These are phyloP conservation scores for Leguminivora glycinivorella DNA, from an alignment of 1,140 invertebrate species.

Conservation along the genomic window DNA sequence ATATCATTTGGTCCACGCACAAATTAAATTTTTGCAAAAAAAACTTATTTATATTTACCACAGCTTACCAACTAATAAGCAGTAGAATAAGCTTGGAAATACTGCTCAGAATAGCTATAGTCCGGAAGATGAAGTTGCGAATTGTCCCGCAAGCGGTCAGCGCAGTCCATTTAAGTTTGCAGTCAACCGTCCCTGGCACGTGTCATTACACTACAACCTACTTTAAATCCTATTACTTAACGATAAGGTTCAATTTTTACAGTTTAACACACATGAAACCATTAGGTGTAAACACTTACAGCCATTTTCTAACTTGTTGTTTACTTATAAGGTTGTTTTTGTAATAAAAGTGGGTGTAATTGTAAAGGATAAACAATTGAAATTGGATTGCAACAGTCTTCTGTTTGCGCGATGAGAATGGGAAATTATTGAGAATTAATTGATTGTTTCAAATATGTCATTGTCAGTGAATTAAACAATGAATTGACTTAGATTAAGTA, in stretches of 20 bases:
- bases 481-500: background rate
- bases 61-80: too few species aligned
- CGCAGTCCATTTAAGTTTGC: constrained; percentile 10
- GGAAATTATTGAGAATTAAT: constrained; percentile 10
- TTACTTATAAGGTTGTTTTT: background rate
- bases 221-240: background rate
- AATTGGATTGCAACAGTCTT: constrained; percentile 14
- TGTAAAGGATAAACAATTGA: background rate
- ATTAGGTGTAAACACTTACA: background rate
- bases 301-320: background rate
- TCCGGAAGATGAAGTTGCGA: too few species aligned
- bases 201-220: background rate
- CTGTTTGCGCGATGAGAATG: constrained; percentile 9
- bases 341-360: background rate
- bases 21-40: too few species aligned
- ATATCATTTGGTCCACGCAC: too few species aligned
- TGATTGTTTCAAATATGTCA: constrained; percentile 2
- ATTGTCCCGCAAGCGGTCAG: constrained; percentile 10
- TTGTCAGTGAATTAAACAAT: background rate
- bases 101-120: too few species aligned
- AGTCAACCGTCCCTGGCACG: background rate
- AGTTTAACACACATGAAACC: background rate
- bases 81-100: too few species aligned
- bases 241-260: background rate
- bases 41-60: too few species aligned